Conservation (phyloP, 2,113 vertebrate species). For the Cochlearius cochlearius region DNA sequence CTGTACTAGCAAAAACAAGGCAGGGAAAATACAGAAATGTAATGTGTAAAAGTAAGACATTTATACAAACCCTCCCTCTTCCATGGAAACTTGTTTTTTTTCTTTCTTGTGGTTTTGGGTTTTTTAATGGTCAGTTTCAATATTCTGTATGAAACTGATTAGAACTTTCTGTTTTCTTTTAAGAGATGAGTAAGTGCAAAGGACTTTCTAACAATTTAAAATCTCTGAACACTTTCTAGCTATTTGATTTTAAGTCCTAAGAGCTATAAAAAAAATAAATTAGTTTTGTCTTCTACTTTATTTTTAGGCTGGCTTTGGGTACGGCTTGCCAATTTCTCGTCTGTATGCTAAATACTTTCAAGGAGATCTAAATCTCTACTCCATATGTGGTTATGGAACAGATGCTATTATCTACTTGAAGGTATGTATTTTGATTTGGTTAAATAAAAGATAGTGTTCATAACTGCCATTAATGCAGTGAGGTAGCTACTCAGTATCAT, state of each 20-base stretch:
- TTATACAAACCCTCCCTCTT: background rate
- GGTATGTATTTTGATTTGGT: slow-evolving; percentile 70
- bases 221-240: background rate
- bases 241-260: background rate
- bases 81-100: background rate
- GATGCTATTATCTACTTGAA: slow-evolving; percentile 95
- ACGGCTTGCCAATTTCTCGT: slow-evolving; percentile 96
- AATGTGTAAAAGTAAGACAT: background rate
- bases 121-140: background rate
- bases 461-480: background rate
- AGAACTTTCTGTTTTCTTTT: background rate
- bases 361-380: slow-evolving; percentile 95
- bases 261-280: background rate
- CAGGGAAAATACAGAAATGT: background rate
- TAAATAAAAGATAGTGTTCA: background rate
- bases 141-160: background rate
- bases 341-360: slow-evolving; percentile 98
- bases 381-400: slow-evolving; percentile 93
- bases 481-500: background rate
- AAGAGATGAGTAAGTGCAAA: background rate
- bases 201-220: background rate
- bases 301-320: slow-evolving; percentile 94
- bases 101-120: background rate
- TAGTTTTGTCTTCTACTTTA: background rate
- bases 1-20: background rate